phyloP scores from a whole-genome alignment of 2,113 vertebrate genomes.

The Aspiorhynchus laticeps region DNA sequence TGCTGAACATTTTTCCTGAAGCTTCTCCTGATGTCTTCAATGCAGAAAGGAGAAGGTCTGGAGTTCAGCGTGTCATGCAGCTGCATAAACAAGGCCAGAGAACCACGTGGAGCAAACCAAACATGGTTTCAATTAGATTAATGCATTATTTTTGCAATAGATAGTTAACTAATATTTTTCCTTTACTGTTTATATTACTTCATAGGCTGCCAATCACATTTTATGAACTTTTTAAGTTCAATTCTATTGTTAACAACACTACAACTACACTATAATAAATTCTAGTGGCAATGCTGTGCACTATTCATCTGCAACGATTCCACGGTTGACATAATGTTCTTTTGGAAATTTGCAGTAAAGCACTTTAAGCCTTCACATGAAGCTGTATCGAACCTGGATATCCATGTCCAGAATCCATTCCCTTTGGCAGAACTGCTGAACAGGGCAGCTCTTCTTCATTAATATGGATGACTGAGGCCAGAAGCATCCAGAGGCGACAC shows the following conservation, averaged over 20 bases:
- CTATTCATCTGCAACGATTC: not conserved
- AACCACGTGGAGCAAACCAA: not conserved
- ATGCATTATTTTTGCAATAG: not conserved
- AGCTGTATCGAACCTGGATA: not conserved
- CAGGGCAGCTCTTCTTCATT: constrained; percentile 42
- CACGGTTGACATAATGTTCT: constrained; percentile 4
- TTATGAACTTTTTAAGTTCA: not conserved
- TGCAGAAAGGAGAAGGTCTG: not conserved
- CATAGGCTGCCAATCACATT: not conserved
- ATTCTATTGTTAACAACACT: not conserved
- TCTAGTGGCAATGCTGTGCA: not conserved
- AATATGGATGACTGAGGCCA: constrained; percentile 24
- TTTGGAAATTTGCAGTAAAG: constrained; percentile 13
- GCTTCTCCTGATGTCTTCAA: not conserved
- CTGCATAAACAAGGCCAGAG: not conserved
- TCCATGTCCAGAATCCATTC: constrained; percentile 23
- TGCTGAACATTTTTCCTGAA: not conserved
- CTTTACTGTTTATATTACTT: not conserved
- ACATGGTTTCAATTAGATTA: not conserved
- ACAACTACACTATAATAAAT: not conserved
- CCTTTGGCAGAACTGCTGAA: constrained; percentile 23
- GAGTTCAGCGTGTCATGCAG: constrained; percentile 1
- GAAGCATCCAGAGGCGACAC: constrained; percentile 8
- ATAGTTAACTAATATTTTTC: not conserved
- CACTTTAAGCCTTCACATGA: not conserved